These are phyloP conservation scores for Enteromius paludinosus DNA, from an alignment of 2,797 vertebrate genomes.

Conservation along the genomic window DNA sequence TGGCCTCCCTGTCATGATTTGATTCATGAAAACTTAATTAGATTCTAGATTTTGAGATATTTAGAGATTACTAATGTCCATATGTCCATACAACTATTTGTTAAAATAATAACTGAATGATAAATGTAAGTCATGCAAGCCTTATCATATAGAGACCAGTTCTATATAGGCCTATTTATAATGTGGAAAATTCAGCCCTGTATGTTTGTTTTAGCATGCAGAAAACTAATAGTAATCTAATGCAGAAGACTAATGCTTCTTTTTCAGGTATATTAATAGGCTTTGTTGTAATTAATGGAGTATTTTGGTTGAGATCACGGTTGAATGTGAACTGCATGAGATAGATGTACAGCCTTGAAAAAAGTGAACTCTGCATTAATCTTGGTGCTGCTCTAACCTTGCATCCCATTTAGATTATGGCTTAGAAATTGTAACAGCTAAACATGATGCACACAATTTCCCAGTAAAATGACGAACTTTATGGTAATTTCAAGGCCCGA, in stretches of 20 bases:
- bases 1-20: neutral
- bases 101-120: neutral
- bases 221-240: neutral
- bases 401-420: constrained; percentile 19
- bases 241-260: neutral
- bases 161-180: neutral
- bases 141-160: neutral
- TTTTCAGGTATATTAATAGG: constrained; percentile 12
- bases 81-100: neutral
- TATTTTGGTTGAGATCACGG: constrained; percentile 13
- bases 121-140: neutral
- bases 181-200: neutral
- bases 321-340: neutral
- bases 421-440: neutral
- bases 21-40: neutral
- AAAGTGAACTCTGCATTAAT: constrained; percentile 22
- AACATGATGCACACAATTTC: constrained; percentile 22
- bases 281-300: constrained; percentile 8
- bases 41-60: neutral
- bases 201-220: neutral
- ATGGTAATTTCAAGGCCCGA: constrained; percentile 2
- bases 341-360: constrained; percentile 10
- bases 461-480: neutral
- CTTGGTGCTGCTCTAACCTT: constrained; percentile 10
- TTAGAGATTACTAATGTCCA: neutral